Base-by-base conservation (phyloP, 2,113 vertebrate genomes). In the Rhinopithecus roxellana region DNA sequence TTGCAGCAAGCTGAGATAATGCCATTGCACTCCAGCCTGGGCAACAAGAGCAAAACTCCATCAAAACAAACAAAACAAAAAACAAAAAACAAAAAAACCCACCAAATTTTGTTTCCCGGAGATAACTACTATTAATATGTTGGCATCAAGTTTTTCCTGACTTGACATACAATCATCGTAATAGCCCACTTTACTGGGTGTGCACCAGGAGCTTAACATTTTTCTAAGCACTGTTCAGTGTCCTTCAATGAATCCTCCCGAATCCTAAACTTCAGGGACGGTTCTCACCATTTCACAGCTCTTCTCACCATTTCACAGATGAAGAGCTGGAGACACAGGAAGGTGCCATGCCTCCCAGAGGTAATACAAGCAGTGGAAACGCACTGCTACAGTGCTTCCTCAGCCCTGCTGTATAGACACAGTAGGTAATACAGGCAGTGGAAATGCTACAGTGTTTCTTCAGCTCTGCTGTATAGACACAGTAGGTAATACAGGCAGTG, bases 161-260 rank as follows among this genome's bases (percentile, higher is more conserved):
- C 48, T 30, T 27, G 1, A 0, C 14, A 1, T 12, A 22, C 2
- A 17, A 75, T 17, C 72, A 7, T 1, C 1, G 4, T 9, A 0
- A 40, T 11, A 9, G 43, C 2, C 13, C 0, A 0, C 59, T 8
- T 72, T 8, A 4, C 16, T 0, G 43, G 67, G n/a, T 2, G 10
- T 9, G 2, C 38, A 2, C 48, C n/a, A 2, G 1, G 18, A 1
- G 12, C 48, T 4, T 11, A 0, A 23, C 8, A 0, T 8, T 0
- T 1, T 2, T 35, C 48, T 8, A 4, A 5, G 16, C 2, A 5
- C 40, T 0, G 10, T 1, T 2, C 38, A 1, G 12, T 2, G 11
- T 18, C 5, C 13, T 30, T 6, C 67, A 17, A 2, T 10, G 6
- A 40, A 23, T 3, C 32, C 18, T 22, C 17, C 85, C 3, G 1